Evolutionary conservation across 2,797 vertebrate species (phyloP).

Genomic region (Rhabdomys pumilio): DNA sequence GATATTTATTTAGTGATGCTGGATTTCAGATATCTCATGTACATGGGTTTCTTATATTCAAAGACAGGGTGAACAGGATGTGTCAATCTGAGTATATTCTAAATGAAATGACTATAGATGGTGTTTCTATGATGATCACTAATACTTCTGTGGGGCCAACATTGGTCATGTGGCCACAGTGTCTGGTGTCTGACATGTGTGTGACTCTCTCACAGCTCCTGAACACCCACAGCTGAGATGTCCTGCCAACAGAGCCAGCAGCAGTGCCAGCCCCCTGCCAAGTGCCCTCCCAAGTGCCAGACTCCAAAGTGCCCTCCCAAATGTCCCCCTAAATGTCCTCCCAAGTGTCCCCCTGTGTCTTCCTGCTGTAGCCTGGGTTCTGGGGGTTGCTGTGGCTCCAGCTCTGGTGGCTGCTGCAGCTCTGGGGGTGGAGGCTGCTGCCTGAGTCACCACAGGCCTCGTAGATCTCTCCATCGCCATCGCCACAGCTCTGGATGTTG

Average conservation of each 20-base stretch:
- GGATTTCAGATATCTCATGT: neutral
- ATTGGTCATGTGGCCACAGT: neutral
- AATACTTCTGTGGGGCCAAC: neutral
- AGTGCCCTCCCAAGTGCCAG: slow-evolving; percentile 50
- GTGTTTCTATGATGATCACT: neutral
- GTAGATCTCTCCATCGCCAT: neutral
- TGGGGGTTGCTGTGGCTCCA: neutral
- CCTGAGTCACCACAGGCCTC: neutral
- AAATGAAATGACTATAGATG: neutral
- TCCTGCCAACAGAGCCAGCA: slow-evolving; percentile 78
- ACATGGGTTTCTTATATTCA: neutral
- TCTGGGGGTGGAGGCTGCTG: slow-evolving; percentile 28
- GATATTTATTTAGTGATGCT: neutral
- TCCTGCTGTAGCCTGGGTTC: slow-evolving; percentile 33
- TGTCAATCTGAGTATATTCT: neutral
- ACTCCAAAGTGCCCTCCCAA: neutral
- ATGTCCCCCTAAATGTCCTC: neutral
- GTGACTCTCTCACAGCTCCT: neutral
- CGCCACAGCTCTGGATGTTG: slow-evolving; percentile 49
- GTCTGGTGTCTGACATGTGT: neutral
- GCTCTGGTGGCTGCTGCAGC: neutral
- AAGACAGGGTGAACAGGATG: neutral
- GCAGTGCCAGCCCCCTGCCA: slow-evolving; percentile 61
- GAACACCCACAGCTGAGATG: neutral
- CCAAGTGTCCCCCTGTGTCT: neutral